These are phyloP conservation scores for Cotesia typhae DNA, from an alignment of 1,140 invertebrate genomes.

Conservation along the genomic window DNA sequence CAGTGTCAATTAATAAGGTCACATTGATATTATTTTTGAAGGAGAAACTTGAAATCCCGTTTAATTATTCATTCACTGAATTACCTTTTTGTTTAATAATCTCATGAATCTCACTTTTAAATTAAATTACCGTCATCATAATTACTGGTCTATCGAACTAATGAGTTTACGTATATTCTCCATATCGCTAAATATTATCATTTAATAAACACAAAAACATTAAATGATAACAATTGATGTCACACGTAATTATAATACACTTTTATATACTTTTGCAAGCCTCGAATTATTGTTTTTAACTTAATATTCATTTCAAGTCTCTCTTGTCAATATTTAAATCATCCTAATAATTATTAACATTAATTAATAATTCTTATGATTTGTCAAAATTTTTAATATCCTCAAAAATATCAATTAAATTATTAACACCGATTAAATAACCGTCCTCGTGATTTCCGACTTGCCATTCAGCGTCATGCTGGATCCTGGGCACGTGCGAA, in stretches of 20 bases:
- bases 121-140: conserved; percentile 2
- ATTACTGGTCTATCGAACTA: conserved; percentile 37
- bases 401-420: conserved; percentile 87
- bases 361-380: conserved; percentile 20
- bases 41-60: conserved; percentile 14
- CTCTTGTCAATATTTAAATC: not conserved
- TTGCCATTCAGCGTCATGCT: conserved; percentile 86
- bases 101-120: conserved; percentile 11
- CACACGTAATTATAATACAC: too few species aligned
- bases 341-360: too few species aligned
- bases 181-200: not conserved
- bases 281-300: too few species aligned
- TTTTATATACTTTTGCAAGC: too few species aligned
- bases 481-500: conserved; percentile 73
- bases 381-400: conserved; percentile 47
- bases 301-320: conserved; percentile 1
- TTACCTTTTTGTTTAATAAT: too few species aligned
- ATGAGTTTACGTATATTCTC: conserved; percentile 37
- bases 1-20: conserved; percentile 6
- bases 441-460: conserved; percentile 99
- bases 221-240: not conserved
- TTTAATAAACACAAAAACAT: not conserved
- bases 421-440: conserved; percentile 93
- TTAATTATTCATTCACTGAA: conserved; percentile 15
- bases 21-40: not conserved